phyloP scores from a whole-genome alignment of 2,888 invertebrate genomes.

The Acrobeloides nanus region DNA sequence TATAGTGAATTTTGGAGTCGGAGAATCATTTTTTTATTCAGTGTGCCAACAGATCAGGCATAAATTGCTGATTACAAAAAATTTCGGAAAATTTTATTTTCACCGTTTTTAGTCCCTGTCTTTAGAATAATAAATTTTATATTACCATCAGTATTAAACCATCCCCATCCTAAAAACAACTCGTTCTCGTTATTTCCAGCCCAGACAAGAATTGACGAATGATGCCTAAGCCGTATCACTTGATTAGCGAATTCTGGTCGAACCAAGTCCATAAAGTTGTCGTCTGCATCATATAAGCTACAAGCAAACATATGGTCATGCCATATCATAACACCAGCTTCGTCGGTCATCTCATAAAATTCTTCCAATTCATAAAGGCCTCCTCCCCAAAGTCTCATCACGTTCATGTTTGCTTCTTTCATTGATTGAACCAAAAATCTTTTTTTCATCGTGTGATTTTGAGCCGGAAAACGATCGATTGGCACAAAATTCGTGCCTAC shows the following conservation, averaged over 20 bases:
- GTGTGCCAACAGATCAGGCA: too few relatives aligned
- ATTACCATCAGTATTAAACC: too few relatives aligned
- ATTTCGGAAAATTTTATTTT: too few relatives aligned
- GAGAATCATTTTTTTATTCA: too few relatives aligned
- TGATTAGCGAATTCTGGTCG: conserved; percentile 63
- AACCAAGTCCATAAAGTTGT: conserved; percentile 69
- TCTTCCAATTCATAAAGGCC: conserved; percentile 83
- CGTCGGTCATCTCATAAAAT: conserved; percentile 77
- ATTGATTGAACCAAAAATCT: conserved; percentile 53
- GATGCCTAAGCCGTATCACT: conserved; percentile 65
- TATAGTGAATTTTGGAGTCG: too few relatives aligned
- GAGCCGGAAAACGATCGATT: conserved; percentile 35
- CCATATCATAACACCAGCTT: conserved; percentile 75
- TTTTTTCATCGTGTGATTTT: conserved; percentile 14
- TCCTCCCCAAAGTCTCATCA: conserved; percentile 93
- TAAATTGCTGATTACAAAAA: too few relatives aligned
- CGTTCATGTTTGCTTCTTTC: conserved; percentile 71
- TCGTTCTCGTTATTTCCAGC: conserved; percentile 97
- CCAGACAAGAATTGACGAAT: conserved; percentile 79
- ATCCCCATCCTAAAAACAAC: conserved; percentile 61
- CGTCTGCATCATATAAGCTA: conserved; percentile 77
- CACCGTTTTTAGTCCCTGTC: too few relatives aligned
- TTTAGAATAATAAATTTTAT: too few relatives aligned
- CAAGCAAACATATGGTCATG: conserved; percentile 97
- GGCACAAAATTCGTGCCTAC: conserved; percentile 58